Base-by-base conservation (phyloP, 2,888 invertebrate species). In the Deilephila elpenor region DNA sequence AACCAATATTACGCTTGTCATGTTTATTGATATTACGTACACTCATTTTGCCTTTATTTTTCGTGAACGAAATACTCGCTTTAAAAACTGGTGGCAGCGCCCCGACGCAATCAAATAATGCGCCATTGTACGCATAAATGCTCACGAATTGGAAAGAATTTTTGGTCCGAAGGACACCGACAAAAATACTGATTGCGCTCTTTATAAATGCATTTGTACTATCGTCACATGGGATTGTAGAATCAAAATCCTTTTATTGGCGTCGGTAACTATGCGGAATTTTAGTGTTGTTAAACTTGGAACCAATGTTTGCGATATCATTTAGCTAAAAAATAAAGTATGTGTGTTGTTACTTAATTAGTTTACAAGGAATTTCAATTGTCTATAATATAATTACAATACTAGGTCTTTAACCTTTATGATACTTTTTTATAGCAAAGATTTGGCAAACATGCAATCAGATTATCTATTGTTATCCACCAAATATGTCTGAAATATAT, bases 21-120 rank as follows among this genome's bases (percentile, higher is more conserved):
- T 62, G 32, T 44, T 67, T 67, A 44, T 67, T 44, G 20, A 44
- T 44, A 67, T 44, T 67, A 56, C 56, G 56, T n/a, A 56, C n/a
- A 56, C 56, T 5, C 56, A 20, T 44, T 67, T 25, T 44, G 14
- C 44, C 20, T 67, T 67, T 44, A 67, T 44, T 44, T 67, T 67
- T 44, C 56, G 56, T 56, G 56, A n/a, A 44, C 25, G 44, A 67
- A 67, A 67, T 67, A n/a, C 20, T 20, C n/a, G 8, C 56, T 67
- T 67, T 62, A 25, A 62, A 60, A 67, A 25, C 20, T 44, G 44
- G 37, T 37, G 11, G 59, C 62, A n/a, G 60, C 5, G 64, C n/a
- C n/a, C 64, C 14, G 44, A 44, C 20, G 32, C 25, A 44, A 44
- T 67, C 44, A 44, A 67, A 44, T 62, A 62, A 62, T 62, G 62